Base-by-base conservation (phyloP, 2,888 invertebrate species). In the Harmothoe impar region DNA sequence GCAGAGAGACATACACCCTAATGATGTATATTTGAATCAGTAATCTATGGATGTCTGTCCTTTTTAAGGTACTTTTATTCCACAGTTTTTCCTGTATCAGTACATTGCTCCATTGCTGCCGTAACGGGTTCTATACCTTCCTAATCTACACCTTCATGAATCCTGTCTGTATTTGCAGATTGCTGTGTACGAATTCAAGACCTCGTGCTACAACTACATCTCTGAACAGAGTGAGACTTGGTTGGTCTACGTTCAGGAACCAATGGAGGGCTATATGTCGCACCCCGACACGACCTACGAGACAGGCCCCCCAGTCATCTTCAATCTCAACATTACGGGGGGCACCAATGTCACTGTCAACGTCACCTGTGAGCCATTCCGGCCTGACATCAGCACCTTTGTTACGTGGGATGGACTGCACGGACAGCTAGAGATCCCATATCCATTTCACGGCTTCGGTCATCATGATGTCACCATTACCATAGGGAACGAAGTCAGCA, bases 401-500 rank as follows among this genome's bases (percentile, higher is more conserved):
- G 72, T 72, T 23, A 72, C 72, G 29, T 72, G 72, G 72, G 31
- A 72, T 25, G 72, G 72, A 15, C 29, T 25, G 3, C 3, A 3
- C 3, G 72, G 72, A 25, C 0, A 23, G 5, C 31, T 72, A 17
- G 31, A 25, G 17, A 7, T 72, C n/a, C 72, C 72, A 23, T 7
- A n/a, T 3, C 29, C 25, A 12, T 7, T 25, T 0, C 31, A 72
- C 29, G 72, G 72, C 1, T 29, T 29, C 29, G 72, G 72, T 15
- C 29, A 7, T n/a, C 72, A 72, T 72, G 72, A 72, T 25, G 72
- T 72, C 72, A 72, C 5, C 72, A 29, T 72, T 25, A 72, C 72
- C 29, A 25, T 72, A 25, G 20, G 25, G 1, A 72, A 72, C 17
- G 72, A 3, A 5, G 31, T 72, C 72, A 72, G 29, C 25, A 72